A percentile compares a stretch with the other conserved stretches of the same genome.
phyloP scores from a whole-genome alignment of 2,797 vertebrate species.

The Prionace glauca region DNA sequence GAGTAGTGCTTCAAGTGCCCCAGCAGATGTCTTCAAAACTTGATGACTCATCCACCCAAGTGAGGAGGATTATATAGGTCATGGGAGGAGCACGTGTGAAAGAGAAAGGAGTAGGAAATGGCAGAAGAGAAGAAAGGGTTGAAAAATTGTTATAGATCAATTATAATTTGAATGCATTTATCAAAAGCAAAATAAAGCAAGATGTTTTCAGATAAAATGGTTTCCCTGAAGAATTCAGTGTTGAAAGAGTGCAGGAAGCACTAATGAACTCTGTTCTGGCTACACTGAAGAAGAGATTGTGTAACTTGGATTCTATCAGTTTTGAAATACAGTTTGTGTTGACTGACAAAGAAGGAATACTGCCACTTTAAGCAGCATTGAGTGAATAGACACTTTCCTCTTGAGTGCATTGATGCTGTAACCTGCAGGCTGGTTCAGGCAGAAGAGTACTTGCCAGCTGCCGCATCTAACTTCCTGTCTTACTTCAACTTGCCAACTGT shows the following conservation, averaged over 20 bases:
- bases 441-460: constrained; percentile 24
- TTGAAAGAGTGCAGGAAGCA: not conserved
- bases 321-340: constrained; percentile 10
- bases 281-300: constrained; percentile 32
- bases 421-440: constrained; percentile 5
- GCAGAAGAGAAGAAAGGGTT: too few species aligned
- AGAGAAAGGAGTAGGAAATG: not conserved
- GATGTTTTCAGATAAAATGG: not conserved
- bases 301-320: constrained; percentile 7
- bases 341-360: constrained; percentile 8
- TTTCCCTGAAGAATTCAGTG: not conserved
- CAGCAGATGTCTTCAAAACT: not conserved
- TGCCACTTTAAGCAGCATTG: constrained; percentile 8
- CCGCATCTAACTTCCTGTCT: not conserved
- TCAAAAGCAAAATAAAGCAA: not conserved
- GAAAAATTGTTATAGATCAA: not conserved
- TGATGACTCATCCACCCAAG: not conserved
- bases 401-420: not conserved
- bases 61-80: not conserved
- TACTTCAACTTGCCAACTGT: constrained; percentile 27
- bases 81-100: not conserved
- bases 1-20: not conserved
- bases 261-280: not conserved
- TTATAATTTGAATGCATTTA: not conserved
- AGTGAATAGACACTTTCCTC: not conserved